phyloP scores from a whole-genome alignment of 2,113 vertebrate species.

The Ascaphus truei region DNA sequence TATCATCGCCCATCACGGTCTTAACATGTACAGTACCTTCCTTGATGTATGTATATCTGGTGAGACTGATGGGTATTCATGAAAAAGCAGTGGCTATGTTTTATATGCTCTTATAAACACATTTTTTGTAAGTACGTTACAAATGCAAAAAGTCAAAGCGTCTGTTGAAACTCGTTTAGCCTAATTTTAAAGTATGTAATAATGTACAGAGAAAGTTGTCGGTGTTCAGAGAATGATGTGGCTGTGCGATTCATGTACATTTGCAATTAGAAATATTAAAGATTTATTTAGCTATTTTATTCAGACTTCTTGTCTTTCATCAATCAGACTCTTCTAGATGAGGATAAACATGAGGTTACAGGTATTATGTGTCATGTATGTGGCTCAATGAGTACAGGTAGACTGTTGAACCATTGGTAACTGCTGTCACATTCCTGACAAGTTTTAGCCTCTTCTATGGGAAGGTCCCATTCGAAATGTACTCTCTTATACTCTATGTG shows the following conservation, averaged over 20 bases:
- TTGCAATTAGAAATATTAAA: slow-evolving; percentile 99
- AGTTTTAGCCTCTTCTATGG: no score
- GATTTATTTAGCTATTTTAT: slow-evolving; percentile 99
- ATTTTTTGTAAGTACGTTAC: slow-evolving; percentile 94
- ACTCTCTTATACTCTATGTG: no score
- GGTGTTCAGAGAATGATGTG: slow-evolving; percentile 86
- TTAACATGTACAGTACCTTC: neutral
- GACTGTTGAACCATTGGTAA: no score
- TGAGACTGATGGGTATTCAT: slow-evolving; percentile 64
- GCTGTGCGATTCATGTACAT: slow-evolving; percentile 99
- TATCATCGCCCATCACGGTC: no score
- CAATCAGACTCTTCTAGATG: no score
- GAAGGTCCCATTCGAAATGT: no score
- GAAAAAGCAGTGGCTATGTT: slow-evolving; percentile 84
- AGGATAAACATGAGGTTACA: no score
- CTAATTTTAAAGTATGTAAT: slow-evolving; percentile 77
- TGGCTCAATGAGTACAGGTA: no score
- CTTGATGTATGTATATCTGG: slow-evolving; percentile 54
- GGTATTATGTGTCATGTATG: no score
- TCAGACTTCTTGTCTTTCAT: neutral
- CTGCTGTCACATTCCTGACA: no score
- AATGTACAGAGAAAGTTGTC: slow-evolving; percentile 93
- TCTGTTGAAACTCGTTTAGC: slow-evolving; percentile 75
- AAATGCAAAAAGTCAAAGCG: slow-evolving; percentile 62
- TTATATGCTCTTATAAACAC: slow-evolving; percentile 76